phyloP scores from a whole-genome alignment of 2,888 invertebrate species.

The Cataglyphis rosenhaueri region DNA sequence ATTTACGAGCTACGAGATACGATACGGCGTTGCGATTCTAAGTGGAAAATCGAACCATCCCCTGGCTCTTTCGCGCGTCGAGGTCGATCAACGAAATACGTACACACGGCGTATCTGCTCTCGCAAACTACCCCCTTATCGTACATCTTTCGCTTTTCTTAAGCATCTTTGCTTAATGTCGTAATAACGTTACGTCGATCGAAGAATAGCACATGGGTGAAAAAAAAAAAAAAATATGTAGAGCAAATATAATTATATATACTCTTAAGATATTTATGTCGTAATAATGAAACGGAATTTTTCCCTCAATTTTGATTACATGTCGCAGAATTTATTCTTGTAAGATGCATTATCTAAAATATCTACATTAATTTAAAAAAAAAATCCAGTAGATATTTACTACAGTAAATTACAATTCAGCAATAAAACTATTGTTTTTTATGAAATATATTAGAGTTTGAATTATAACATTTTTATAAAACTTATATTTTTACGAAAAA shows the following conservation, averaged over 20 bases:
- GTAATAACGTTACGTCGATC: neutral
- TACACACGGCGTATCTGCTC: neutral
- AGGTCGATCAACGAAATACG: slow-evolving; percentile 46
- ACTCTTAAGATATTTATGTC: neutral
- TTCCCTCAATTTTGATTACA: neutral
- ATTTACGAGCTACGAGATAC: slow-evolving; percentile 63
- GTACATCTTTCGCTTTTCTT: neutral
- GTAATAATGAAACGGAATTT: neutral
- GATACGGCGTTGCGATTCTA: slow-evolving; percentile 56
- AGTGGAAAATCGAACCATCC: slow-evolving; percentile 60
- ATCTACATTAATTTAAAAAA: neutral
- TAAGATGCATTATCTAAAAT: neutral
- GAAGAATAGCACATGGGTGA: neutral
- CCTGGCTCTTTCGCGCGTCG: slow-evolving; percentile 44
- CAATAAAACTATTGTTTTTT: neutral
- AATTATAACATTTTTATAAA: neutral
- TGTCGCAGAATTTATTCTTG: neutral
- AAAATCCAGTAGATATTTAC: neutral
- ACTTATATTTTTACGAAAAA: neutral
- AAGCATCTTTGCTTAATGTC: slow-evolving; percentile 5
- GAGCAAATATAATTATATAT: neutral
- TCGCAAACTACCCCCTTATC: neutral
- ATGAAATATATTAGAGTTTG: neutral
- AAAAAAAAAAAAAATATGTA: neutral
- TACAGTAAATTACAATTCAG: neutral